phyloP scores from a whole-genome alignment of 2,113 vertebrate species.

The Greenwoodochromis staneri region DNA sequence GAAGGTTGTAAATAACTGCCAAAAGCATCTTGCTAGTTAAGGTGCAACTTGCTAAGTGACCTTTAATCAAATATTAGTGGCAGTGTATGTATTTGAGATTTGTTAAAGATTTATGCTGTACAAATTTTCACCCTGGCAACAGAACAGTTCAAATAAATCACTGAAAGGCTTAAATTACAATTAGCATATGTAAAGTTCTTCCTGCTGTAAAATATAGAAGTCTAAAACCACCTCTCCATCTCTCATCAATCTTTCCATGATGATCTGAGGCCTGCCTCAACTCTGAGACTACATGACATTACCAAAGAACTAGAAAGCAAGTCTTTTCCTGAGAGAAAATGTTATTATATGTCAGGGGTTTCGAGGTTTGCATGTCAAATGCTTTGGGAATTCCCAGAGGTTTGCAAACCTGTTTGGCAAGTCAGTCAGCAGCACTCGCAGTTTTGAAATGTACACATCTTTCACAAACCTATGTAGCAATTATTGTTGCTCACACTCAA shows the following conservation, averaged over 20 bases:
- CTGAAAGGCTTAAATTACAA: neutral
- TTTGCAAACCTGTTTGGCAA: conserved; percentile 5
- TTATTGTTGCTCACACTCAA: neutral
- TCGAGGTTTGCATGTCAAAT: conserved; percentile 2
- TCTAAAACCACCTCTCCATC: neutral
- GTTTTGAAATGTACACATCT: neutral
- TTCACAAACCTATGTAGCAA: neutral
- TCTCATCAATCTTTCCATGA: neutral
- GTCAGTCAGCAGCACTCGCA: neutral
- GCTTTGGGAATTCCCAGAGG: neutral
- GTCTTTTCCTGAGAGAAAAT: neutral
- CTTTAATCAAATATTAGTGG: neutral
- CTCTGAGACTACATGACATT: conserved; percentile 7
- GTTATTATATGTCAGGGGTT: neutral
- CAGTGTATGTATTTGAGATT: neutral
- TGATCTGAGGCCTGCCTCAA: neutral
- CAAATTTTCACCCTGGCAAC: neutral
- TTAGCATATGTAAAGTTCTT: neutral
- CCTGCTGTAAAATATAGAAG: neutral
- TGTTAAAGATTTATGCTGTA: neutral
- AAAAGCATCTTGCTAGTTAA: neutral
- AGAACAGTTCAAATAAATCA: neutral
- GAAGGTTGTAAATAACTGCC: neutral
- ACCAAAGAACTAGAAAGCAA: neutral
- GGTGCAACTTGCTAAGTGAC: neutral